These are phyloP conservation scores for Morpho helenor DNA, from an alignment of 2,888 invertebrate species.

Conservation along the genomic window DNA sequence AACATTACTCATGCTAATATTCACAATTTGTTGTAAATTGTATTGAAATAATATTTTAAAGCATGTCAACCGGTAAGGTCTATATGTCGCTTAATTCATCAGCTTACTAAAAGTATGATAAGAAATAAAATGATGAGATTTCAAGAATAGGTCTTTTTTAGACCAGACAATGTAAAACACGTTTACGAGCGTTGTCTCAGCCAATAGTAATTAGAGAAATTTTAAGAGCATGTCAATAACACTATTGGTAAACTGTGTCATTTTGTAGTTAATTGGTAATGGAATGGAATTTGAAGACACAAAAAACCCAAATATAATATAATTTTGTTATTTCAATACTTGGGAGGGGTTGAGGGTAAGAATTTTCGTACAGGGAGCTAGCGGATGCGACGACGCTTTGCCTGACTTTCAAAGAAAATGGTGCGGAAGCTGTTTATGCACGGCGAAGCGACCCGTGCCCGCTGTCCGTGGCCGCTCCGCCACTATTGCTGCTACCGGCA, in stretches of 20 bases:
- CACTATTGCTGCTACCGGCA: conserved; percentile 66
- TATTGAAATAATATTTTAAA: conserved; percentile 1
- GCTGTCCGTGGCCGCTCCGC: conserved; percentile 54
- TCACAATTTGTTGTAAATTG: background rate
- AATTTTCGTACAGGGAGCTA: conserved; percentile 51
- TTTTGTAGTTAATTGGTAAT: background rate
- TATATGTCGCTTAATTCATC: conserved; percentile 32
- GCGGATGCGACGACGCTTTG: conserved; percentile 63
- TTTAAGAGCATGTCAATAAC: background rate
- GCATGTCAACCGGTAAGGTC: conserved; percentile 14
- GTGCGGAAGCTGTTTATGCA: conserved; percentile 53
- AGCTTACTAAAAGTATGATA: conserved; percentile 23
- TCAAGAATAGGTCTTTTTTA: too few relatives aligned
- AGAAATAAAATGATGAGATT: too few relatives aligned
- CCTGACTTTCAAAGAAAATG: conserved; percentile 57
- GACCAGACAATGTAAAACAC: too few relatives aligned
- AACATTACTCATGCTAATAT: background rate
- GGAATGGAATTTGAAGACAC: too few relatives aligned
- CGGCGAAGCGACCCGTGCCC: conserved; percentile 58
- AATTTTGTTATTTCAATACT: background rate
- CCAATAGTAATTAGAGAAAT: too few relatives aligned
- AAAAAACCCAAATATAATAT: background rate
- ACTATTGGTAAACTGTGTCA: background rate
- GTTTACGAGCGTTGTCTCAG: too few relatives aligned
- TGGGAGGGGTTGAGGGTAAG: conserved; percentile 20